Conservation (phyloP, 1,140 invertebrate species). For the Capitella teleta region DNA sequence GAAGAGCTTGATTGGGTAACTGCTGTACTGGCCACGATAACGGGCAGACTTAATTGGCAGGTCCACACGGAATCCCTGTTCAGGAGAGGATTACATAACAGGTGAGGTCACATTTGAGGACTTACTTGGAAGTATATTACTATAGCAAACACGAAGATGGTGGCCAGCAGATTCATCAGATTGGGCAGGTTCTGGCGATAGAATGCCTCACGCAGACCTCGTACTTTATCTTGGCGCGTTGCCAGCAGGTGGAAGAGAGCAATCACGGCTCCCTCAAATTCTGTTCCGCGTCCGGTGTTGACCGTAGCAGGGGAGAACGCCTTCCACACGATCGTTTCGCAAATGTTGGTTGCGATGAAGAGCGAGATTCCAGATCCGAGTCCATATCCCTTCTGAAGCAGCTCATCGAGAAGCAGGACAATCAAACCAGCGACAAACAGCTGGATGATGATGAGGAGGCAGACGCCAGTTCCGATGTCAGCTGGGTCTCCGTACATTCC, state of each 20-base stretch:
- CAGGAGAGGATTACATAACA: conserved; percentile 17
- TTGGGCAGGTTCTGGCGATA: conserved; percentile 99
- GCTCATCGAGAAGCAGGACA: conserved; percentile 91
- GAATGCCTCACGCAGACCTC: conserved; percentile 94
- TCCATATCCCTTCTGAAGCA: conserved; percentile 86
- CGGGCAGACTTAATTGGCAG: conserved; percentile 97
- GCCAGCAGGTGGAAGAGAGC: conserved; percentile 92
- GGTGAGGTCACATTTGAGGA: not conserved
- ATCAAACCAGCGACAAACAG: conserved; percentile 97
- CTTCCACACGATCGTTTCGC: conserved; percentile 99
- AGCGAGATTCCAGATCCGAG: conserved; percentile 98
- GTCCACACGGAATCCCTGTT: conserved; percentile 96
- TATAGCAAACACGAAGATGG: conserved; percentile 95
- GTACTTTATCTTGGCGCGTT: conserved; percentile 94
- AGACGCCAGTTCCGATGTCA: conserved; percentile 97
- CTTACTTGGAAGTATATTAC: conserved; percentile 99
- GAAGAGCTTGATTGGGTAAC: conserved; percentile 98
- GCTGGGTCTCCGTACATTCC: conserved; percentile 98
- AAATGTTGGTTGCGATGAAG: conserved; percentile 99
- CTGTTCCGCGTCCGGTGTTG: conserved; percentile 86
- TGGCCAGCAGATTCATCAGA: conserved; percentile 96
- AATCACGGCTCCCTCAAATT: conserved; percentile 97
- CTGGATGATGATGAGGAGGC: conserved; percentile 91
- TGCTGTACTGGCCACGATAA: conserved; percentile 97
- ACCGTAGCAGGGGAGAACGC: conserved; percentile 98